Evolutionary conservation across 2,888 invertebrate species (phyloP).

Genomic region (Scrobipalpa costella): DNA sequence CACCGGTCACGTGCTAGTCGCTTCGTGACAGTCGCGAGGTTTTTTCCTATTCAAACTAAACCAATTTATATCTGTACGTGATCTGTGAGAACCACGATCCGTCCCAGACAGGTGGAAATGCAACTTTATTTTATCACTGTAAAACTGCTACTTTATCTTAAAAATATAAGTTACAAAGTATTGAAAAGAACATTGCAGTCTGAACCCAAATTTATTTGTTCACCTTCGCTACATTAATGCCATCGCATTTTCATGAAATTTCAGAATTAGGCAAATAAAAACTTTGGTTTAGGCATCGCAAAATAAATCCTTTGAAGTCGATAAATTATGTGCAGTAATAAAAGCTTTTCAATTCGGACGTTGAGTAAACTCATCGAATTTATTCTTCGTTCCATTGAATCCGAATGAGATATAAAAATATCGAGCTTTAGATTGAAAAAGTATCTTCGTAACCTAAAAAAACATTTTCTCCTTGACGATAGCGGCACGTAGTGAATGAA

Average conservation of each 20-base stretch:
- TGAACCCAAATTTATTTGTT: background rate
- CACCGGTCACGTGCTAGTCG: constrained; percentile 46
- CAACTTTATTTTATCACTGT: constrained; percentile 4
- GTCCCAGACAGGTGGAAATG: constrained; percentile 18
- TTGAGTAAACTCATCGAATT: constrained; percentile 24
- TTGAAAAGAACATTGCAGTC: background rate
- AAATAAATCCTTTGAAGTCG: constrained; percentile 7
- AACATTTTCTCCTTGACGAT: constrained; percentile 44
- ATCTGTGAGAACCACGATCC: background rate
- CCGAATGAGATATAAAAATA: constrained; percentile 31
- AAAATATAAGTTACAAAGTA: background rate
- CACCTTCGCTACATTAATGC: background rate
- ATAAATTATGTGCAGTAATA: background rate
- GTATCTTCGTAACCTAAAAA: constrained; percentile 40
- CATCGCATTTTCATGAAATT: background rate
- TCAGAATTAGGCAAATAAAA: background rate
- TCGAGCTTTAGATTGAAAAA: constrained; percentile 35
- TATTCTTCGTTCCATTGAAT: constrained; percentile 21
- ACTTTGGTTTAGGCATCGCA: background rate
- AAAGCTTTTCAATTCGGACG: background rate
- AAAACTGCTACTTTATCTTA: constrained; percentile 11
- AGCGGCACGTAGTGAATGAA: constrained; percentile 41
- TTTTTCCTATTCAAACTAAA: constrained; percentile 40
- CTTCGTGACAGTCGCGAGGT: constrained; percentile 43
- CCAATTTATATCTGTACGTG: constrained; percentile 31